phyloP scores from a whole-genome alignment of 2,113 vertebrate species.

The Glaucomys volans region DNA sequence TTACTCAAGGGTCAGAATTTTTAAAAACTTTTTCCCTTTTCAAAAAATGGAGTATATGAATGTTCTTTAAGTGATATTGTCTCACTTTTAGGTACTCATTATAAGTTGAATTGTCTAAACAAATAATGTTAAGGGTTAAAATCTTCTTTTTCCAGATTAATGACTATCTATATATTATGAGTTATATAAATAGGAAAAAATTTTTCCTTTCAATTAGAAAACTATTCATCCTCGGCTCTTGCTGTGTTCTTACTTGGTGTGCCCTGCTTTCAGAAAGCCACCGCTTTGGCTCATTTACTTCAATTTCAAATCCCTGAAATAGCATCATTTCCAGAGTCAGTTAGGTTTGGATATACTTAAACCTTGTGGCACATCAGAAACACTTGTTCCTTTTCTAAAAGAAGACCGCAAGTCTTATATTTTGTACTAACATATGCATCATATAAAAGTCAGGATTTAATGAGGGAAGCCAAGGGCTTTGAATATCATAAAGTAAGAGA shows the following conservation, averaged over 20 bases:
- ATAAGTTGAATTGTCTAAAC: neutral
- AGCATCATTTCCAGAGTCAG: neutral
- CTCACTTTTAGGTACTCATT: neutral
- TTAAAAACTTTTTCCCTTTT: constrained; percentile 12
- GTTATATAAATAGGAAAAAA: neutral
- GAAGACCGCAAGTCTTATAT: neutral
- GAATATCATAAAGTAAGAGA: neutral
- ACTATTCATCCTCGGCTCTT: neutral
- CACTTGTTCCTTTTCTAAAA: constrained; percentile 7
- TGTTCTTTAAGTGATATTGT: neutral
- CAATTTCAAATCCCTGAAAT: neutral
- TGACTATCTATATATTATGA: neutral
- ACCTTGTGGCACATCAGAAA: neutral
- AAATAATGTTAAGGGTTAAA: neutral
- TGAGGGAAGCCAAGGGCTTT: neutral
- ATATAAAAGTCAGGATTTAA: neutral
- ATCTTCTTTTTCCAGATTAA: neutral
- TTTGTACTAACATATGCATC: neutral
- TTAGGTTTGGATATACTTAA: neutral
- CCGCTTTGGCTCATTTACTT: neutral
- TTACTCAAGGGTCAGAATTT: neutral
- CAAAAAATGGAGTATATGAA: neutral
- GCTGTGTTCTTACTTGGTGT: neutral
- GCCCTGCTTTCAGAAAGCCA: neutral
- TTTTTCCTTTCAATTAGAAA: neutral